Conservation (phyloP, 2,797 vertebrate species). For the Karalla daura region DNA sequence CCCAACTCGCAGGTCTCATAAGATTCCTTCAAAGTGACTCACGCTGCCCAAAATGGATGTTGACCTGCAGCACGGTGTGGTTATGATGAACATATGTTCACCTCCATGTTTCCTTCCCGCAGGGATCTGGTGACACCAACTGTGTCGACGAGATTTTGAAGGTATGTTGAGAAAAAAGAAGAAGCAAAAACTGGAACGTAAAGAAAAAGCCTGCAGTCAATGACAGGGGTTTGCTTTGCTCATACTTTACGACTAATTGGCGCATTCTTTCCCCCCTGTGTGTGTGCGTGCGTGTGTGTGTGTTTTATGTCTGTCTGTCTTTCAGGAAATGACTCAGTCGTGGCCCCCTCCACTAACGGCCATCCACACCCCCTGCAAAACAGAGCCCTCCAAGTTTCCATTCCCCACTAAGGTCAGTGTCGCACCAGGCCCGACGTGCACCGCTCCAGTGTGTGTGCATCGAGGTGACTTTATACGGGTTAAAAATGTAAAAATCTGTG, state of each 20-base stretch:
- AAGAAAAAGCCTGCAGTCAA: slow-evolving; percentile 1
- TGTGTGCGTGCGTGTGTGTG: neutral
- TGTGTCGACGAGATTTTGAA: slow-evolving; percentile 99
- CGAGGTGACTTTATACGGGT: neutral
- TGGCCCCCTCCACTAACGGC: slow-evolving; percentile 98
- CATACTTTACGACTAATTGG: slow-evolving; percentile 22
- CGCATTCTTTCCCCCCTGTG: slow-evolving; percentile 16
- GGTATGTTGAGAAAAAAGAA: too few relatives aligned
- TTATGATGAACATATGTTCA: slow-evolving; percentile 45
- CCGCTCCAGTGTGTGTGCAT: slow-evolving; percentile 11
- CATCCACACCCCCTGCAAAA: slow-evolving; percentile 99
- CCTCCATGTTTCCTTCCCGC: slow-evolving; percentile 58
- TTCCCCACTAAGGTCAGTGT: slow-evolving; percentile 96
- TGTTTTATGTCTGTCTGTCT: slow-evolving; percentile 2
- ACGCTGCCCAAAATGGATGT: slow-evolving; percentile 44
- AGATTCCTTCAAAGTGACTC: slow-evolving; percentile 52
- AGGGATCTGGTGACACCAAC: slow-evolving; percentile 95
- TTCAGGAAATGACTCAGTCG: slow-evolving; percentile 98
- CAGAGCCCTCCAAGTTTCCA: slow-evolving; percentile 98
- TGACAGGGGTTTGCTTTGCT: slow-evolving; percentile 26
- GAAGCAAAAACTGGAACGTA: too few relatives aligned
- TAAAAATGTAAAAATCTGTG: slow-evolving; percentile 3
- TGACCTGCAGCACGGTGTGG: slow-evolving; percentile 40
- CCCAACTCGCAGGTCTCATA: slow-evolving; percentile 28
- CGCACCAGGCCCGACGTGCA: slow-evolving; percentile 8